Evolutionary conservation across 2,888 invertebrate genomes (phyloP).

Genomic region (Lepas anatifera): DNA sequence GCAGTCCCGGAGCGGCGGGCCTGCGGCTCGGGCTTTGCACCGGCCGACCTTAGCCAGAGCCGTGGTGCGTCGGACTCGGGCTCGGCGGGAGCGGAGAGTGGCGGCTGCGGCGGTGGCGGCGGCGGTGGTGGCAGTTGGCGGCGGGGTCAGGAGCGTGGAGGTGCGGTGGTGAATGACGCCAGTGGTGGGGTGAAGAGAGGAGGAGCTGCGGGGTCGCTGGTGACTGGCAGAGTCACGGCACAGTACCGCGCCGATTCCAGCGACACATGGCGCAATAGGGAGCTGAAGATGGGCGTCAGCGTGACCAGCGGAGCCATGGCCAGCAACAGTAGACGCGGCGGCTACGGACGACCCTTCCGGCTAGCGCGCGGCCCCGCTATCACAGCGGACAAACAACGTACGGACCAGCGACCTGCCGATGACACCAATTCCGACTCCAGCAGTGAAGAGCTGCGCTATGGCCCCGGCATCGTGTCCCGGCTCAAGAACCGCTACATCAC

Average conservation of each 20-base stretch:
- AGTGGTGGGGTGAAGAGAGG: too few species aligned
- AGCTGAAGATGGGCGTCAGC: conserved; percentile 6
- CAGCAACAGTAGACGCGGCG: not conserved
- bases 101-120: not conserved
- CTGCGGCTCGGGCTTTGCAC: not conserved
- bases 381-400: too few species aligned
- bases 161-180: too few species aligned
- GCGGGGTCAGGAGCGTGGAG: not conserved
- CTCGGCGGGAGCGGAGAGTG: not conserved
- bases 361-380: not conserved
- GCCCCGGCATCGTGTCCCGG: conserved; percentile 80
- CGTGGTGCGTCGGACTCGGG: not conserved
- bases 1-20: not conserved
- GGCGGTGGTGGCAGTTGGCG: not conserved
- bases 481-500: conserved; percentile 75
- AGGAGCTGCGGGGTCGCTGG: too few species aligned
- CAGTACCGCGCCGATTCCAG: not conserved
- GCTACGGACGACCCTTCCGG: not conserved
- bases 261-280: conserved; percentile 10
- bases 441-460: conserved; percentile 72
- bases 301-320: not conserved
- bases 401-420: too few species aligned
- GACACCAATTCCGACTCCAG: conserved; percentile 37
- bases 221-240: too few species aligned
- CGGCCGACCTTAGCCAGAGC: not conserved